A percentile compares a stretch with the other conserved stretches of the same genome.
These are phyloP conservation scores for Ammodytes dubius DNA, from an alignment of 2,113 vertebrate species.

Conservation along the genomic window DNA sequence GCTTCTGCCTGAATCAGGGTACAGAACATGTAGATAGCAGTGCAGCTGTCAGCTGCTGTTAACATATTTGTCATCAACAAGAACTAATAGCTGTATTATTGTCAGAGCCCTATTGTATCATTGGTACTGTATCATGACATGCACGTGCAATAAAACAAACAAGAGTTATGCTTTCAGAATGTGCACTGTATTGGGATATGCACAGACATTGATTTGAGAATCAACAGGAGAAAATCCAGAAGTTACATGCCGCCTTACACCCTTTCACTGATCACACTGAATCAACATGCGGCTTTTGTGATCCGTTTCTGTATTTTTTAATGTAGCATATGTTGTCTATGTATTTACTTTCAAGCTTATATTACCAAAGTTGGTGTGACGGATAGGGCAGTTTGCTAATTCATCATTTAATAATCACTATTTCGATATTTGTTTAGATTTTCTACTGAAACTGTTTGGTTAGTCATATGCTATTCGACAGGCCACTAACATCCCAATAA, in stretches of 20 bases:
- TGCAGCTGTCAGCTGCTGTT: neutral
- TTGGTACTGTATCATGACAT: slow-evolving; percentile 16
- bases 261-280: slow-evolving; percentile 75
- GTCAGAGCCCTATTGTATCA: neutral
- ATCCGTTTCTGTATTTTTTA: too few relatives aligned
- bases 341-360: too few relatives aligned
- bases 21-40: neutral
- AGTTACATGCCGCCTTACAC: slow-evolving; percentile 65
- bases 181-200: slow-evolving; percentile 83
- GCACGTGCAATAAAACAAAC: slow-evolving; percentile 75
- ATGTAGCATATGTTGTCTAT: too few relatives aligned
- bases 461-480: too few relatives aligned
- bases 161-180: slow-evolving; percentile 70
- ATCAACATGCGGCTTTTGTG: slow-evolving; percentile 68
- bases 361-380: too few relatives aligned
- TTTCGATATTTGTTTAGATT: too few relatives aligned
- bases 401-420: too few relatives aligned
- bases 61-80: neutral
- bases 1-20: neutral
- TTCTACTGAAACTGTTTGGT: too few relatives aligned
- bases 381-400: too few relatives aligned
- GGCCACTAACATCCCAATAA: too few relatives aligned
- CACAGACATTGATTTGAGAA: slow-evolving; percentile 80
- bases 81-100: neutral
- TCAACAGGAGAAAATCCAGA: slow-evolving; percentile 73